A percentile compares a stretch with the other conserved stretches of the same genome.
Evolutionary conservation across 2,888 invertebrate species (phyloP).

Genomic region (Aproaerema taeniolella): DNA sequence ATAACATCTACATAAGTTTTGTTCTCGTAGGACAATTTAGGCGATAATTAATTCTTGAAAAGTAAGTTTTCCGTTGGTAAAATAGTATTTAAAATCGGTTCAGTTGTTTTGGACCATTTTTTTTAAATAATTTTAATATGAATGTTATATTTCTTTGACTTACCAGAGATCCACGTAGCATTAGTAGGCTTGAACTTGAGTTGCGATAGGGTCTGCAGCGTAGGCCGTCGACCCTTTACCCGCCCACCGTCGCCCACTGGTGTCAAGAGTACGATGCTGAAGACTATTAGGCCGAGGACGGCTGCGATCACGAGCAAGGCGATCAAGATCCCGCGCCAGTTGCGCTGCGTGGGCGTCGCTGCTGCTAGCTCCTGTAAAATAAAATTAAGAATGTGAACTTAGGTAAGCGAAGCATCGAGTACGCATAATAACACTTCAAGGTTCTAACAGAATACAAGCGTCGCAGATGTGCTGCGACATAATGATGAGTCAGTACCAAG

Average conservation of each 20-base stretch:
- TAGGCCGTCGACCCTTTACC: conserved; percentile 81
- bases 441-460: no score
- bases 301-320: conserved; percentile 93
- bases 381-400: conserved; percentile 6
- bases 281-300: conserved; percentile 92
- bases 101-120: no score
- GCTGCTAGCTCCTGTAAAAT: conserved; percentile 91
- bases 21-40: no score
- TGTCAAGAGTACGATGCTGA: conserved; percentile 93
- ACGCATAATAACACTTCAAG: no score
- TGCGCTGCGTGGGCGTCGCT: conserved; percentile 89
- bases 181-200: conserved; percentile 81
- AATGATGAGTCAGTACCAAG: no score
- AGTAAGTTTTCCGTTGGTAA: no score
- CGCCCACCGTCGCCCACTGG: conserved; percentile 85
- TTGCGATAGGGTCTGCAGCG: conserved; percentile 79
- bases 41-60: no score
- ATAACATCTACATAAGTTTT: no score
- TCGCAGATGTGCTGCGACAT: no score
- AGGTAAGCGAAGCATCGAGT: background rate
- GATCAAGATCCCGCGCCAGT: conserved; percentile 96
- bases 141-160: no score
- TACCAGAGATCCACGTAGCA: conserved; percentile 75
- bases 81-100: no score
- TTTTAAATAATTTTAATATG: no score